Evolutionary conservation across 2,113 vertebrate genomes (phyloP).

Genomic region (Ageneiosus marmoratus): DNA sequence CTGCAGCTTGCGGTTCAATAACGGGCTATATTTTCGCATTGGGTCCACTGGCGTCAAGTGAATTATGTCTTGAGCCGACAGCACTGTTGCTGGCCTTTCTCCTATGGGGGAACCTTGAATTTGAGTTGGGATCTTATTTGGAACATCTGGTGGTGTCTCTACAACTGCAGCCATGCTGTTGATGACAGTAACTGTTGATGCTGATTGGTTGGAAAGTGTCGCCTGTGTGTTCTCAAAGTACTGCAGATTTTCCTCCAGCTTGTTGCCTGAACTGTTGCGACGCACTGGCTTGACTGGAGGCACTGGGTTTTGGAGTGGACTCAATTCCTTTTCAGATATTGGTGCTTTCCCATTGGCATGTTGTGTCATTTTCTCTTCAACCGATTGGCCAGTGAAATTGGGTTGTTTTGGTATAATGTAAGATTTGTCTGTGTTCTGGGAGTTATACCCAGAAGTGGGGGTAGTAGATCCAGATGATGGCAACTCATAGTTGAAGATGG

Average conservation of each 20-base stretch:
- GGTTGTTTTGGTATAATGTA: conserved; percentile 62
- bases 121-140: conserved; percentile 16
- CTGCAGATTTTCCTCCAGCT: conserved; percentile 47
- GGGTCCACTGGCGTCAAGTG: conserved; percentile 41
- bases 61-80: conserved; percentile 30
- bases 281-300: conserved; percentile 59
- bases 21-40: conserved; percentile 55
- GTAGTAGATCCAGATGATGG: conserved; percentile 54
- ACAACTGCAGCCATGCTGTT: conserved; percentile 32
- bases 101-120: conserved; percentile 50
- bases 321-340: conserved; percentile 12
- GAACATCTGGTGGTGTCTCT: conserved; percentile 28
- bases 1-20: conserved; percentile 67
- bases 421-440: conserved; percentile 71
- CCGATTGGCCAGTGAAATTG: conserved; percentile 47
- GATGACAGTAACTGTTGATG: conserved; percentile 19
- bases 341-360: conserved; percentile 57
- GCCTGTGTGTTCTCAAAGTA: conserved; percentile 48
- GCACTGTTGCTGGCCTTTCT: conserved; percentile 35
- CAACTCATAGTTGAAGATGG: conserved; percentile 60
- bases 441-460: conserved; percentile 67
- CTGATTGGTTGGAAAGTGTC: conserved; percentile 31
- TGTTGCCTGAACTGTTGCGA: conserved; percentile 50
- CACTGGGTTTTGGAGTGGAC: neutral
- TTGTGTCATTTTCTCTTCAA: conserved; percentile 59